These are phyloP conservation scores for Squalus acanthias DNA, from an alignment of 2,797 vertebrate genomes.

Conservation along the genomic window DNA sequence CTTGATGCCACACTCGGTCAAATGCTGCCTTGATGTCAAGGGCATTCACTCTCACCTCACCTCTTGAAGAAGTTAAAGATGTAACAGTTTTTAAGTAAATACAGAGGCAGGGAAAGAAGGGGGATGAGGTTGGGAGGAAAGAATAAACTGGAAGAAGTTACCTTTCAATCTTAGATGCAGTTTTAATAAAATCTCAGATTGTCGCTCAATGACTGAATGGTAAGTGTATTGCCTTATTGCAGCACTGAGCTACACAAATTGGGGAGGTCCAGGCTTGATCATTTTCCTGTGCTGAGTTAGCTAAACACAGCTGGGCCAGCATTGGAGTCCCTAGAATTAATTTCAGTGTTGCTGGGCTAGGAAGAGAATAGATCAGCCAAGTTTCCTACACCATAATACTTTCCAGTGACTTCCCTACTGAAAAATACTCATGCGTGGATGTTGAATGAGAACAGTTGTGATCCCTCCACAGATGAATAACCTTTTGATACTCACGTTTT, in stretches of 20 bases:
- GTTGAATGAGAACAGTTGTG: background rate
- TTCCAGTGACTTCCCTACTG: background rate
- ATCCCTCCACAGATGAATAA: background rate
- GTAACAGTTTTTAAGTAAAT: background rate
- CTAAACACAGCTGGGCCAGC: background rate
- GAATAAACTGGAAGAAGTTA: background rate
- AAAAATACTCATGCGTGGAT: background rate
- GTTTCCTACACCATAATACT: background rate
- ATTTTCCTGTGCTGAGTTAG: background rate
- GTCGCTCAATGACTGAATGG: too few species aligned
- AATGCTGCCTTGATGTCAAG: too few species aligned
- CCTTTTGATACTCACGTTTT: background rate
- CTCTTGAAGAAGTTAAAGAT: background rate
- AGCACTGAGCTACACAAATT: background rate
- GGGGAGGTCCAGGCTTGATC: background rate
- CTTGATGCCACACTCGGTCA: too few species aligned
- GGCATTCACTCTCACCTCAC: too few species aligned
- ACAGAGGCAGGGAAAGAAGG: background rate
- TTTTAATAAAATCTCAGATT: background rate
- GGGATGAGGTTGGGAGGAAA: background rate
- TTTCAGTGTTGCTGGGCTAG: background rate
- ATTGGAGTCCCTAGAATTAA: background rate
- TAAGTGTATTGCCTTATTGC: background rate
- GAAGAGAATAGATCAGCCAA: background rate
- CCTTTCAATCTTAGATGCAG: background rate